Evolutionary conservation across 1,140 invertebrate species (phyloP), one percentile per base, ranked within the genome.

Genomic region (Meloidogyne chitwoodi): DNA sequence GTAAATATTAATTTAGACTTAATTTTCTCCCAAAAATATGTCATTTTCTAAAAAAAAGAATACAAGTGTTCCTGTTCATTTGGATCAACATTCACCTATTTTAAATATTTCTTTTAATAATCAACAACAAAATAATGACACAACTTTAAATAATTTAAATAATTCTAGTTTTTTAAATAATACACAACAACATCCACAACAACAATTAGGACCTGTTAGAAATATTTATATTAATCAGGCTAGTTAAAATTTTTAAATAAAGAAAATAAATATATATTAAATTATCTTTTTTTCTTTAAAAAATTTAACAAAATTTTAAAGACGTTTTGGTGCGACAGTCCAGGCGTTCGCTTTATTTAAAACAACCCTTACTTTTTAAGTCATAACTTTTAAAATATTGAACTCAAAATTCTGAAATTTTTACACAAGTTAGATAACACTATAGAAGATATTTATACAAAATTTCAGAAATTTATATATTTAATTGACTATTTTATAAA

Each of bases 151-250:
- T 48, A 1, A 48, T 48, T 41, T 67, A 41, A 67, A 41, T 41
- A 31, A 41, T 31, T 41, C 38, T 22, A 41, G 29, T 67, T 41
- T 31, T 22, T 67, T 31, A 31, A 41, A 31, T 41, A 67, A 41
- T n/a, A 34, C 65, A n/a, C 65, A 31, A 24, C 62, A 31, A 41
- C 65, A 41, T 2, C 65, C 14, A 67, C 65, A 41, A 31, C 64
- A 34, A 27, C 65, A 67, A 10, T 41, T 67, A 22, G 65, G 29
- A 8, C 22, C 22, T 34, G 22, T 67, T n/a, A 3, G 65, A 6
- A 67, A n/a, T 41, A 41, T 22, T n/a, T 67, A 67, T 41, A 67
- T 67, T 41, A 67, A 67, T 22, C 65, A 67, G 22, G 65, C 62
- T 26, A 64, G 62, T 2, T 22, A 5, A 64, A 38, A 38, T 10